Base-by-base conservation (phyloP, 2,113 vertebrate genomes). In the Hippocampus guttulatus region DNA sequence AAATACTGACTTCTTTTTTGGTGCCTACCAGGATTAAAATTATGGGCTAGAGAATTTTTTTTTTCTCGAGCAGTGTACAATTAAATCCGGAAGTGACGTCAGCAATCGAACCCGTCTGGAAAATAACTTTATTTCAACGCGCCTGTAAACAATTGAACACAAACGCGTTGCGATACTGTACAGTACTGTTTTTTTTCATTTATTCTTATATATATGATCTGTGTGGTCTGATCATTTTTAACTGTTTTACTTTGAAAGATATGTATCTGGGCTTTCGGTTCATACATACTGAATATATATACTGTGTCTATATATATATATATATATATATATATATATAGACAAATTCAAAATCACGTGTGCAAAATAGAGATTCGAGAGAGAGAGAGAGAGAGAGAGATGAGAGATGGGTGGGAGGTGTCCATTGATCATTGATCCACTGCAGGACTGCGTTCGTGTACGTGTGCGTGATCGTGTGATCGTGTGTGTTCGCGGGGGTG, bases 381-480 rank as follows among this genome's bases (percentile, higher is more conserved):
- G 51, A n/a, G 67, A 41, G 51, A 54, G 75, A 33, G 73, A 25
- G 70, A 33, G 73, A 62, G 57, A n/a, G 64, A 49, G 65, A 64
- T n/a, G 70, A 74, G 80, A 65, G 66, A 70, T 68, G 73, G 69
- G 69, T 3, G 51, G 76, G 75, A 77, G 25, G 71, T 43, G 70
- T 77, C 82, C 78, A 90, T 88, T 89, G 84, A 88, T 88, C 89
- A 88, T 83, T 87, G 88, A 88, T 88, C 86, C 88, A 87, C 89
- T 89, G 89, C 89, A 89, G 88, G 88, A 87, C 81, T 75, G 78
- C 75, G 33, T 38, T 38, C 33, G 87, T 85, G 33, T 47, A 3
- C 21, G 30, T 62, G 60, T 60, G 11, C 7, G 57, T 30, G 25
- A 6, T 51, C 14, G 43, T 25, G 21, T 23, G 8, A 30, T 30